Evolutionary conservation across 2,797 vertebrate genomes (phyloP).

Genomic region (Lagocephalus sceleratus): DNA sequence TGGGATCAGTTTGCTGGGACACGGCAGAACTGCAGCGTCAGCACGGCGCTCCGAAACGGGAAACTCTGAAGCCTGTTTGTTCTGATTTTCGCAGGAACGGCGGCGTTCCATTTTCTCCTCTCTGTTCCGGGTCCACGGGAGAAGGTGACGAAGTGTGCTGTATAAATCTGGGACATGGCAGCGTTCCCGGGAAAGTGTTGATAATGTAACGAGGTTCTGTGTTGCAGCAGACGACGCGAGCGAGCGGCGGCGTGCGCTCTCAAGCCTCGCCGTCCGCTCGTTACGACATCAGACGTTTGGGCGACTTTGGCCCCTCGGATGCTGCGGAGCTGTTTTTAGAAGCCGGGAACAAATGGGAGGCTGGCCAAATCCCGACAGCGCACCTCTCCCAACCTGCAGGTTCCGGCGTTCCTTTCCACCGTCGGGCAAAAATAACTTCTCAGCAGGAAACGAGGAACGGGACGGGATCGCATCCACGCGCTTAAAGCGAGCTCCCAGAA

Average conservation of each 20-base stretch:
- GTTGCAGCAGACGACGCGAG: slow-evolving; percentile 46
- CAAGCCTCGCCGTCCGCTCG: not conserved
- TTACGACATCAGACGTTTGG: slow-evolving; percentile 16
- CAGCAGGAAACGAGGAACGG: slow-evolving; percentile 67
- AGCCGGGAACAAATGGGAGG: slow-evolving; percentile 26
- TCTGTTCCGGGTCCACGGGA: slow-evolving; percentile 32
- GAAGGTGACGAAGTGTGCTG: slow-evolving; percentile 46
- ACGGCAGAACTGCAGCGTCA: slow-evolving; percentile 61
- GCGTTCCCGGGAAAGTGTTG: slow-evolving; percentile 47
- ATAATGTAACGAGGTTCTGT: slow-evolving; percentile 54
- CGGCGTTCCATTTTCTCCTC: slow-evolving; percentile 11
- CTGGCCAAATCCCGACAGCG: too few relatives aligned
- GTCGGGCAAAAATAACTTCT: slow-evolving; percentile 69
- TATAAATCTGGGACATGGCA: slow-evolving; percentile 57
- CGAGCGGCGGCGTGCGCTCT: slow-evolving; percentile 31
- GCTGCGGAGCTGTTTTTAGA: slow-evolving; percentile 61
- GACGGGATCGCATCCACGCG: slow-evolving; percentile 69
- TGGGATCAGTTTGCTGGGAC: slow-evolving; percentile 69
- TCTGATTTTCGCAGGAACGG: slow-evolving; percentile 32
- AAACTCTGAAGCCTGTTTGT: slow-evolving; percentile 6
- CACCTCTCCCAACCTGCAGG: slow-evolving; percentile 50
- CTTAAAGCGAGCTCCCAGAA: slow-evolving; percentile 72
- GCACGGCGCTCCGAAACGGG: slow-evolving; percentile 65
- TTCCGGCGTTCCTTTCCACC: slow-evolving; percentile 53
- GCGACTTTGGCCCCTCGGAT: slow-evolving; percentile 16